phyloP scores from a whole-genome alignment of 2,113 vertebrate genomes.

The Emydura subglobosa region DNA sequence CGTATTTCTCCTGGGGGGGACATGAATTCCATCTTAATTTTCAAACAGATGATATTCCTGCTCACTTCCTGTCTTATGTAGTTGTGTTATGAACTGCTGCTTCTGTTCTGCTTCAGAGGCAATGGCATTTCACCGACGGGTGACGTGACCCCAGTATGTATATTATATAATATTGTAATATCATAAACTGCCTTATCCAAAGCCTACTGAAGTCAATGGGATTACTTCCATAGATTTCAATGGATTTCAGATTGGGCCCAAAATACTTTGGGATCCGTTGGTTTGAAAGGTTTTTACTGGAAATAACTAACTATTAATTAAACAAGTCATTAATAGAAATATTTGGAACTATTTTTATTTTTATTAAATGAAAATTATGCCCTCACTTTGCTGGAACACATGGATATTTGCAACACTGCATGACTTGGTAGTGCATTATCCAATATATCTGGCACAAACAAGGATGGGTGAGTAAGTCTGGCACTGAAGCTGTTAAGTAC shows the following conservation, averaged over 20 bases:
- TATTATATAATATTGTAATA: not conserved
- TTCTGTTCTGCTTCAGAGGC: not conserved
- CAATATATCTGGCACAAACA: not conserved
- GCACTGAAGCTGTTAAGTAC: slow-evolving; percentile 20
- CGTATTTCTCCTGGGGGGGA: not conserved
- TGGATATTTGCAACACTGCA: not conserved
- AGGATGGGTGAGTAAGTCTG: not conserved
- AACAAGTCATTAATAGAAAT: not conserved
- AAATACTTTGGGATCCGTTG: not conserved
- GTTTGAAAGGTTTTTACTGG: not conserved
- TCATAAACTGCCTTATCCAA: not conserved
- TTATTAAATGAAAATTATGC: not conserved
- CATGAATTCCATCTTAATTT: not conserved
- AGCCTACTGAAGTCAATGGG: not conserved
- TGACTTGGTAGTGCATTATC: too few relatives aligned
- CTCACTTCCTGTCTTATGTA: not conserved
- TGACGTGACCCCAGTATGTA: not conserved
- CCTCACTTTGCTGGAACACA: not conserved
- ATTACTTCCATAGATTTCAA: not conserved
- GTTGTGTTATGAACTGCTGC: not conserved
- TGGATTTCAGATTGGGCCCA: not conserved
- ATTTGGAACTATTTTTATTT: not conserved
- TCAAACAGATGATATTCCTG: not conserved
- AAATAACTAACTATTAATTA: not conserved
- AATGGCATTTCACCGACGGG: not conserved